Evolutionary conservation across 2,113 vertebrate species (phyloP).

Genomic region (Brachypteracias leptosomus): DNA sequence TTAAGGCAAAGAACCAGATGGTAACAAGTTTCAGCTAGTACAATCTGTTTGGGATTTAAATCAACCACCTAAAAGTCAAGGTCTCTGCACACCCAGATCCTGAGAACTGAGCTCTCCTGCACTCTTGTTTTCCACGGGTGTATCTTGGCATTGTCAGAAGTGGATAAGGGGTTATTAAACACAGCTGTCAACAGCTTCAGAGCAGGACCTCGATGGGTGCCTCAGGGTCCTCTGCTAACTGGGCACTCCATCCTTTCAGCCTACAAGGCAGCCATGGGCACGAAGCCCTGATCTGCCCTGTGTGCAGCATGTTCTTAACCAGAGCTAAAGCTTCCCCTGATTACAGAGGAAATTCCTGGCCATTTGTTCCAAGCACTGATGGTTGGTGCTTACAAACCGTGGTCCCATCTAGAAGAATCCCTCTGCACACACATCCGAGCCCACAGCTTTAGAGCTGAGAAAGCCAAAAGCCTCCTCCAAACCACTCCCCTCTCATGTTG

Average conservation of each 20-base stretch:
- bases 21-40: conserved; percentile 22
- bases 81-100: not conserved
- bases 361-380: not conserved
- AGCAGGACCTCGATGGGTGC: not conserved
- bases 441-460: not conserved
- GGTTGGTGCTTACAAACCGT: not conserved
- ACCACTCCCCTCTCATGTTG: not conserved
- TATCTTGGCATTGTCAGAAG: fast-evolving
- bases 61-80: not conserved
- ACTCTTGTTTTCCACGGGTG: not conserved
- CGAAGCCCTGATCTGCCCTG: fast-evolving
- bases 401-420: not conserved
- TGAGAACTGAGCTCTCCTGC: not conserved
- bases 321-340: not conserved
- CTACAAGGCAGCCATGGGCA: not conserved
- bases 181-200: not conserved
- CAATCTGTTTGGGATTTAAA: conserved; percentile 6
- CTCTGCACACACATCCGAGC: not conserved
- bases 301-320: fast-evolving
- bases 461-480: not conserved
- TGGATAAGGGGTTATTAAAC: not conserved
- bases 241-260: not conserved
- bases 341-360: not conserved
- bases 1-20: conserved; percentile 39
- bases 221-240: not conserved